These are phyloP conservation scores for Paramuricea clavata DNA, from an alignment of 92 coral and sea anemone species.

Conservation along the genomic window DNA sequence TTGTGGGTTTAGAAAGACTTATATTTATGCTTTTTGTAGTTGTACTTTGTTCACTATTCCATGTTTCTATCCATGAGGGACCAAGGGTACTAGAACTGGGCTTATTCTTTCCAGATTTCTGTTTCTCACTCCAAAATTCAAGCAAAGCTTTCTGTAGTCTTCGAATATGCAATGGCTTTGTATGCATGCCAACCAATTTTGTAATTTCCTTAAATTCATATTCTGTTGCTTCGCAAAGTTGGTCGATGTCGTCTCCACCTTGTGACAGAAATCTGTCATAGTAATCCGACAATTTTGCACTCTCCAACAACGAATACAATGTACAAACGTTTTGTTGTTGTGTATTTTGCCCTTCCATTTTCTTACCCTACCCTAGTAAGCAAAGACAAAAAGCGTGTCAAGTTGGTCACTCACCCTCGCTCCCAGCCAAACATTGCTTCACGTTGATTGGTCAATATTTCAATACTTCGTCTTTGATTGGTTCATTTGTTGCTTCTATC, in stretches of 20 bases:
- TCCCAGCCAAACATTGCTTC: neutral
- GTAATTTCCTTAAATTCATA: constrained; percentile 98
- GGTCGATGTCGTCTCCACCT: constrained; percentile 97
- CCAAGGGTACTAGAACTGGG: constrained; percentile 72
- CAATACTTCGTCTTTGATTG: neutral
- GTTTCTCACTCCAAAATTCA: constrained; percentile 87
- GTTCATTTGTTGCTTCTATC: too few relatives aligned
- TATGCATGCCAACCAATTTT: constrained; percentile 97
- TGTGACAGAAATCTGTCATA: constrained; percentile 90
- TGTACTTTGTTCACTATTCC: constrained; percentile 65
- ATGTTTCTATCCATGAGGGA: constrained; percentile 94
- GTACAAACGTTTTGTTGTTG: constrained; percentile 18
- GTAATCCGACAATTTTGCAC: constrained; percentile 97
- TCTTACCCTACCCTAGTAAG: constrained; percentile 53
- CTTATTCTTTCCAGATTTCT: constrained; percentile 60
- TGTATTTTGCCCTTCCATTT: constrained; percentile 27
- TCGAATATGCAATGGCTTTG: constrained; percentile 98
- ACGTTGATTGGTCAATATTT: constrained; percentile 38
- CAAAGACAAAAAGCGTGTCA: neutral
- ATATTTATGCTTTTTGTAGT: constrained; percentile 22
- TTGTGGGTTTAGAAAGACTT: constrained; percentile 71
- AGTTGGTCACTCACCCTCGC: constrained; percentile 36
- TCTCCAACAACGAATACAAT: constrained; percentile 79
- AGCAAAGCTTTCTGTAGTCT: constrained; percentile 96
- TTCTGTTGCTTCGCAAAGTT: constrained; percentile 98